Evolutionary conservation across 2,888 invertebrate species (phyloP), one percentile per base, ranked within the genome.

Genomic region (Opisthograptis luteolata): DNA sequence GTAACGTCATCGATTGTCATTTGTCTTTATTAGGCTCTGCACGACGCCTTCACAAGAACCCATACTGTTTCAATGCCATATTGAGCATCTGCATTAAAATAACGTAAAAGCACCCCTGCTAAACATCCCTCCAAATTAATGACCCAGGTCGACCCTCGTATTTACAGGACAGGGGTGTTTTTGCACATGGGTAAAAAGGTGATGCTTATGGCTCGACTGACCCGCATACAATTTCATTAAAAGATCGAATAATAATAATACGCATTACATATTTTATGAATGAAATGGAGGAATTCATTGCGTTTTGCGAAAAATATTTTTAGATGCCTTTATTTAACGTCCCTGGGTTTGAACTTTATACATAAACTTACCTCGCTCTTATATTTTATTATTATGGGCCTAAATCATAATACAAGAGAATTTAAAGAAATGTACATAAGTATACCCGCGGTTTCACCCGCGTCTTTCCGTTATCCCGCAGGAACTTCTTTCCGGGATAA

Each of bases 101-200:
- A 43, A 27, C 28, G 15, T 17, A 27, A 34, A 32, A 36, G 28
- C 31, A 48, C 53, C 56, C 50, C 15, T 36, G 19, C 48, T 15
- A 14, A 28, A 20, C 36, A 31, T 24, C 48, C 44, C 32, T 48
- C 22, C 40, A 50, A n/a, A 47, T 55, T 50, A 55, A 55, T 37
- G 24, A 46, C 20, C n/a, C 17, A 10, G 24, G 12, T 10, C 22
- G 20, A 19, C 31, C 42, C 13, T 24, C 32, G 6, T n/a, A 22
- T 30, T 40, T 17, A 41, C 32, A 36, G 34, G 36, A 41, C 12
- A 42, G 50, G 44, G 40, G 44, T 28, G 24, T 28, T 39, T 39
- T 39, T 19, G 14, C 13, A 25, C 7, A 3, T 1, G 31, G 40
- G 30, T 12, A 19, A 13, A 24, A 30, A 40, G 6, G 17, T 39